Conservation (phyloP, 2,797 vertebrate genomes). For the Siniperca undulata region DNA sequence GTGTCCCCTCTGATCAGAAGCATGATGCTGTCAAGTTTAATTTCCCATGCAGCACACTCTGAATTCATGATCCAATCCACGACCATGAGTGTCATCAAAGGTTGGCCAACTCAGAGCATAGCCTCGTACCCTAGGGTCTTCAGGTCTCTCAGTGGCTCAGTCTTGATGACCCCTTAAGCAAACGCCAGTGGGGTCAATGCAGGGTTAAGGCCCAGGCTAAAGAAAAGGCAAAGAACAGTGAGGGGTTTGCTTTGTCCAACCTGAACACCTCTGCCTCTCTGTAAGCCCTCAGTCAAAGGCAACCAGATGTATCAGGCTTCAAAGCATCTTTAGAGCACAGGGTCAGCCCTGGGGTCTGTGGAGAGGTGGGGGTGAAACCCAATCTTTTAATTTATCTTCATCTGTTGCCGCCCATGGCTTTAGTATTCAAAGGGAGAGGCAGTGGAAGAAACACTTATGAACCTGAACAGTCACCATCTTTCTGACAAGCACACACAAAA, state of each 20-base stretch:
- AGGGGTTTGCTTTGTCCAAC: conserved; percentile 58
- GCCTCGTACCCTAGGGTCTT: conserved; percentile 36
- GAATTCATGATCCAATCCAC: conserved; percentile 42
- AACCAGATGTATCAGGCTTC: conserved; percentile 80
- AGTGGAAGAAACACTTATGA: conserved; percentile 14
- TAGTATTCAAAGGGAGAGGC: conserved; percentile 16
- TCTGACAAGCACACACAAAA: conserved; percentile 46
- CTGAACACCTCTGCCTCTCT: conserved; percentile 62
- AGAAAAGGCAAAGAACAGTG: conserved; percentile 52
- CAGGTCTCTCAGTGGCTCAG: conserved; percentile 49
- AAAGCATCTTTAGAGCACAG: conserved; percentile 59
- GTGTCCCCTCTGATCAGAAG: conserved; percentile 49
- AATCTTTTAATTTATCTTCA: conserved; percentile 71
- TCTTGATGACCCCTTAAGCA: conserved; percentile 53
- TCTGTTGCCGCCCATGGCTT: conserved; percentile 46
- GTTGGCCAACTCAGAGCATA: conserved; percentile 7
- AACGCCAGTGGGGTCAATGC: conserved; percentile 58
- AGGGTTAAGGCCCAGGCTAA: conserved; percentile 48
- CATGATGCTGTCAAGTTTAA: conserved; percentile 66
- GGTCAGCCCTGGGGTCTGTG: conserved; percentile 48
- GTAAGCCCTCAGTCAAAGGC: conserved; percentile 68
- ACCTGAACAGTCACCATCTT: conserved; percentile 15
- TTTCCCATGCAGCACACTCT: conserved; percentile 48
- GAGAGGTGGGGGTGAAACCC: conserved; percentile 57
- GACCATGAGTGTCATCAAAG: conserved; percentile 29